Evolutionary conservation across 2,113 vertebrate genomes (phyloP).

Genomic region (Typhlomys cinereus): DNA sequence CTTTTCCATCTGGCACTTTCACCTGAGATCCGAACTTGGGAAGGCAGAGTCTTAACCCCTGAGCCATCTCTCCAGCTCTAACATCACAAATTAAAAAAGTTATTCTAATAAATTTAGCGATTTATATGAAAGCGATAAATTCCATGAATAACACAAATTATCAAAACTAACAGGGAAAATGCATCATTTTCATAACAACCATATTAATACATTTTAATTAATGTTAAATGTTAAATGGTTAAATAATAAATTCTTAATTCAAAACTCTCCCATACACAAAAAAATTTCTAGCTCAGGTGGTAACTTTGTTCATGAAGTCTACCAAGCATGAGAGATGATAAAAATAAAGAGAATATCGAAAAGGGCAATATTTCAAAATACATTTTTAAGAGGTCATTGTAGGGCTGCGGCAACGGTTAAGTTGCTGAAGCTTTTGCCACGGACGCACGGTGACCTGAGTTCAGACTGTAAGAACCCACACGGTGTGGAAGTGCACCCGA

Average conservation of each 20-base stretch:
- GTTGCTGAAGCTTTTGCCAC: background rate
- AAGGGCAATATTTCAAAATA: background rate
- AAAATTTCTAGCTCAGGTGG: background rate
- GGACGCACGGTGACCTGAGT: background rate
- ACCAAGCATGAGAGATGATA: background rate
- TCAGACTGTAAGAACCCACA: background rate
- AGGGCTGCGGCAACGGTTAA: background rate
- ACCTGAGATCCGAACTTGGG: too few species aligned
- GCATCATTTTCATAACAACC: background rate
- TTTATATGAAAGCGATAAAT: background rate
- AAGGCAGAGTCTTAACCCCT: too few species aligned
- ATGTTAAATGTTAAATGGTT: background rate
- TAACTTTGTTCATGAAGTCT: background rate
- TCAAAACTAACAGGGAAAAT: background rate
- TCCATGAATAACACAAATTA: background rate
- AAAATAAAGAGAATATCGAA: constrained; percentile 8
- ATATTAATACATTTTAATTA: background rate
- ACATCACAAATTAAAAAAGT: too few species aligned
- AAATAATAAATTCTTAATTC: background rate
- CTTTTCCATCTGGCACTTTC: too few species aligned
- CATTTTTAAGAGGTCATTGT: background rate
- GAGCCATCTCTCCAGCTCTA: too few species aligned
- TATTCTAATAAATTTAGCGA: background rate
- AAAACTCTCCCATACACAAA: background rate
- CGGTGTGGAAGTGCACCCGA: background rate